Percentiles rank a stretch among this genome's conserved stretches.
Conservation (phyloP, 1,140 invertebrate genomes). For the Melitaea cinxia region DNA sequence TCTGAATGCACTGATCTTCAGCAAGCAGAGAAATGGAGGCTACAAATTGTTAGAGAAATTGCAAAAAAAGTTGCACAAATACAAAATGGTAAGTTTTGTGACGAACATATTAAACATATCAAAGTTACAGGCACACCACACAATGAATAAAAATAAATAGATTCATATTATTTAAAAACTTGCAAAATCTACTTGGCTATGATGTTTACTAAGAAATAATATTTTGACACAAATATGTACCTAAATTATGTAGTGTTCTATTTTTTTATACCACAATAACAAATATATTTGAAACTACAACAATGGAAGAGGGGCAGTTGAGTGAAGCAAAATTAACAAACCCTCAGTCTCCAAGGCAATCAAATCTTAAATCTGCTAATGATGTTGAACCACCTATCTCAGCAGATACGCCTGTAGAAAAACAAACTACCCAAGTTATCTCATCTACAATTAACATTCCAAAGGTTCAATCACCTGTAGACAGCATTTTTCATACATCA, state of each 20-base stretch:
- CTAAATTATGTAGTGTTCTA: conserved; percentile 32
- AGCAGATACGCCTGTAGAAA: conserved; percentile 1
- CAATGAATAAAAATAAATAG: not conserved
- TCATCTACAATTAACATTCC: conserved; percentile 11
- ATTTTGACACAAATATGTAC: conserved; percentile 11
- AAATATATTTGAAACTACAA: conserved; percentile 15
- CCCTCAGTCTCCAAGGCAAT: conserved; percentile 17
- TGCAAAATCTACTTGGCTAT: conserved; percentile 46
- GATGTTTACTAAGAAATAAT: conserved; percentile 15
- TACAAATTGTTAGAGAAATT: conserved; percentile 98
- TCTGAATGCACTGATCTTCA: conserved; percentile 95
- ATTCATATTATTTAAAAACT: conserved; percentile 17
- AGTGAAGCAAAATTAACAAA: conserved; percentile 22
- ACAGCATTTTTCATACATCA: conserved; percentile 9
- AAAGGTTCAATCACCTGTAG: conserved; percentile 22
- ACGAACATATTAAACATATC: not conserved
- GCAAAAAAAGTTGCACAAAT: conserved; percentile 99
- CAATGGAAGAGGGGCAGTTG: conserved; percentile 39
- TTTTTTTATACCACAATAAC: conserved; percentile 20
- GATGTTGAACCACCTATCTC: not conserved
- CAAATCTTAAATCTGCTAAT: conserved; percentile 11
- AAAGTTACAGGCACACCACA: not conserved
- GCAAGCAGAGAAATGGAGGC: conserved; percentile 96
- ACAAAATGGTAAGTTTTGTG: conserved; percentile 90
- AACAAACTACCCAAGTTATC: too few species aligned